phyloP scores from a whole-genome alignment of 2,797 vertebrate genomes.

The Numenius phaeopus region DNA sequence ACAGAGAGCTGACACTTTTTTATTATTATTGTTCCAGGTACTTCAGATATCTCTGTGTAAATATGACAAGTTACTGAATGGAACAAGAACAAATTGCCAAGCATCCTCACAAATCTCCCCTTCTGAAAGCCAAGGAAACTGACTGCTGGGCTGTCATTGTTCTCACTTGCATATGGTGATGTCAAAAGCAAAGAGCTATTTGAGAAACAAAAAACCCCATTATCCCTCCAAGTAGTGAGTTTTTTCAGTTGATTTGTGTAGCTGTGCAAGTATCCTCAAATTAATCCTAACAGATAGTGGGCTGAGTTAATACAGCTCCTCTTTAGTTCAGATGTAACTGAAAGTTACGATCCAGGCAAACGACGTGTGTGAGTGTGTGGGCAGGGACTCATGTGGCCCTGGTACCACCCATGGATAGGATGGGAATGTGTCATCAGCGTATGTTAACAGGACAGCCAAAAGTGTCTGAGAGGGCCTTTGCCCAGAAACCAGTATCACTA shows the following conservation, averaged over 20 bases:
- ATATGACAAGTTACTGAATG: not conserved
- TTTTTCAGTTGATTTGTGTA: not conserved
- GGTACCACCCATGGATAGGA: accelerated
- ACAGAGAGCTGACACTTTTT: not conserved
- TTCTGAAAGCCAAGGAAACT: not conserved
- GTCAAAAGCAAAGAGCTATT: not conserved
- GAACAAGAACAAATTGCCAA: not conserved
- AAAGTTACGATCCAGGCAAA: not conserved
- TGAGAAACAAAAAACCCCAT: not conserved
- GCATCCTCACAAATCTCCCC: not conserved
- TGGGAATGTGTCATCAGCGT: accelerated
- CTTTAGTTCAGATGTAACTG: accelerated
- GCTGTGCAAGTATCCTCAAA: not conserved
- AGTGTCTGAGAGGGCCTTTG: not conserved
- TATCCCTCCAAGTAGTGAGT: not conserved
- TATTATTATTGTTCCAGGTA: not conserved
- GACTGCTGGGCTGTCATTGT: not conserved
- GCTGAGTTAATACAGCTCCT: not conserved
- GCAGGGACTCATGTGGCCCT: not conserved
- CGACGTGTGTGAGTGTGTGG: accelerated
- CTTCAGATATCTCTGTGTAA: not conserved
- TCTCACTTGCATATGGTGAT: not conserved
- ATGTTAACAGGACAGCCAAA: not conserved
- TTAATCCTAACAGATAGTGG: not conserved
- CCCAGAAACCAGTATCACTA: not conserved